Conservation (phyloP, 2,113 vertebrate genomes). For the Petroica traversi region DNA sequence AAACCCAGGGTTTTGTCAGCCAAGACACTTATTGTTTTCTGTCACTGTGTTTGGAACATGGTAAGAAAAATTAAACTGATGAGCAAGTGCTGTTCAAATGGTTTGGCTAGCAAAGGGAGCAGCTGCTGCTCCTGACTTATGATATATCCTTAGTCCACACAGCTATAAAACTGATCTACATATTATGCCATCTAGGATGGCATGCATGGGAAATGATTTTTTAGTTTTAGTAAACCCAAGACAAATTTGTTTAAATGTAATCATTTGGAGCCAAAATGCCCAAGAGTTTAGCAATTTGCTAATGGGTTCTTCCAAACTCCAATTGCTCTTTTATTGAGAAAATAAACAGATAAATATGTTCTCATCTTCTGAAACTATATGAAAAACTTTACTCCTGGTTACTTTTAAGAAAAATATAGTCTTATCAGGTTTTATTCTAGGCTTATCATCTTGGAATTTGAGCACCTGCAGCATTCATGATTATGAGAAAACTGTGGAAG, state of each 20-base stretch:
- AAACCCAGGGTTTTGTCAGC: neutral
- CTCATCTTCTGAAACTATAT: neutral
- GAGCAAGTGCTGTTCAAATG: neutral
- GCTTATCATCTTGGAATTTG: neutral
- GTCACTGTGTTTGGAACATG: conserved; percentile 1
- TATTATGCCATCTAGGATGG: neutral
- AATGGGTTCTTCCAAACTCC: neutral
- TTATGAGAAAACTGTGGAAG: neutral
- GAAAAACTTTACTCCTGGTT: neutral
- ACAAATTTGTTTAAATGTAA: neutral
- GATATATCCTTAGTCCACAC: neutral
- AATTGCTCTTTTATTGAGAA: neutral
- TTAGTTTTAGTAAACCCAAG: neutral
- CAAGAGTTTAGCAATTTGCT: neutral
- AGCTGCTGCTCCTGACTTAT: conserved; percentile 18
- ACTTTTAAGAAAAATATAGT: neutral
- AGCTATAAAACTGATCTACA: neutral
- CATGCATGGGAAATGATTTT: neutral
- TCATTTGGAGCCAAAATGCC: neutral
- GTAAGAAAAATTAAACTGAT: conserved; percentile 14
- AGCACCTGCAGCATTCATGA: neutral
- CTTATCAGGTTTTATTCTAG: neutral
- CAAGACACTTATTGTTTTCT: conserved; percentile 27
- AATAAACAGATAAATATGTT: neutral
- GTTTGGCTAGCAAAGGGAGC: conserved; percentile 17